Percentiles rank a stretch among this genome's conserved stretches.
Conservation (phyloP, 2,888 invertebrate species). For the Rhodophaea formosa region DNA sequence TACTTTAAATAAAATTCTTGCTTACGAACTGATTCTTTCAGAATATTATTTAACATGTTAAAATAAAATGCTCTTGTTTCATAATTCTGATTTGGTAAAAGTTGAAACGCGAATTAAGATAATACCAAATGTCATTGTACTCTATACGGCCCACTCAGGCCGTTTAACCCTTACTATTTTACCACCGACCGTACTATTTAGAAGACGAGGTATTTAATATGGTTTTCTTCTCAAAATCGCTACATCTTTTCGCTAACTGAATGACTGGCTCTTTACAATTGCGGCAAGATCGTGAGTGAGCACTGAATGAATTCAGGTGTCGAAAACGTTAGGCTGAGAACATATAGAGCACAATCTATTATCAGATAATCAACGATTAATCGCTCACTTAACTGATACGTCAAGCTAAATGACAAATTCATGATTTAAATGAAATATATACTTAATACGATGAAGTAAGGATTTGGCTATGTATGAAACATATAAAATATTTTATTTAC, state of each 20-base stretch:
- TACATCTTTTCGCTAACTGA: not conserved
- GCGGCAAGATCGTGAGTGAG: conserved; percentile 6
- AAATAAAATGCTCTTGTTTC: too few species aligned
- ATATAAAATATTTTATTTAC: too few species aligned
- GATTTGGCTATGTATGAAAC: too few species aligned
- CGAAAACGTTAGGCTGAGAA: conserved; percentile 6
- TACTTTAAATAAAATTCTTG: too few species aligned
- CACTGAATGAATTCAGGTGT: conserved; percentile 13
- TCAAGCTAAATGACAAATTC: not conserved
- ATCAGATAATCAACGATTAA: not conserved
- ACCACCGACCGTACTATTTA: too few species aligned
- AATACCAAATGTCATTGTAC: too few species aligned
- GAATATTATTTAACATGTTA: too few species aligned
- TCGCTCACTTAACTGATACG: not conserved
- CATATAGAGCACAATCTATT: not conserved
- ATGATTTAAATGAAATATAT: not conserved
- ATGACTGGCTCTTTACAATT: not conserved
- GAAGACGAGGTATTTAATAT: too few species aligned
- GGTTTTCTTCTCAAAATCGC: not conserved
- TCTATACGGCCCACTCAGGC: too few species aligned
- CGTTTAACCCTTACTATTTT: too few species aligned
- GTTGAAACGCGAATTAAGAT: not conserved
- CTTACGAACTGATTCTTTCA: not conserved
- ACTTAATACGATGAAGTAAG: too few species aligned
- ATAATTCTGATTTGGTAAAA: too few species aligned